Evolutionary conservation across 2,797 vertebrate genomes (phyloP).

Genomic region (Pogoniulus pusillus): DNA sequence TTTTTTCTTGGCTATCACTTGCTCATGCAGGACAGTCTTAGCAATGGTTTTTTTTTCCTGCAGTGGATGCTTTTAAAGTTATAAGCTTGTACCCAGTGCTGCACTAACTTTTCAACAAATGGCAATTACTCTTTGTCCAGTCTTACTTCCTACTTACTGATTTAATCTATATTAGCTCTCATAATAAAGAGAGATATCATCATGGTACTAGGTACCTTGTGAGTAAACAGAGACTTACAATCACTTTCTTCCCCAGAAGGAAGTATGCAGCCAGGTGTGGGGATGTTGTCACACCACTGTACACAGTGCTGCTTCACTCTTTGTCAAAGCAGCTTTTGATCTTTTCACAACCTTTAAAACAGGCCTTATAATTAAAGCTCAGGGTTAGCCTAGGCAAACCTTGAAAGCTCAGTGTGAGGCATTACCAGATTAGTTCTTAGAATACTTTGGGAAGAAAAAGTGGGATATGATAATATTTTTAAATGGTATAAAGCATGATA

Average conservation of each 20-base stretch:
- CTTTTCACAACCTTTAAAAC: not conserved
- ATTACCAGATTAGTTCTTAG: not conserved
- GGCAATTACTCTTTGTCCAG: not conserved
- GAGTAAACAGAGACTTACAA: not conserved
- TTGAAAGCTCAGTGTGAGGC: not conserved
- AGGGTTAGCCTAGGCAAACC: not conserved
- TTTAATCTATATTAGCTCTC: not conserved
- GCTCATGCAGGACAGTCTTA: not conserved
- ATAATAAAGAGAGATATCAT: not conserved
- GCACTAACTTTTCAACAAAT: not conserved
- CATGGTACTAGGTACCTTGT: not conserved
- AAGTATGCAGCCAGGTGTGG: not conserved
- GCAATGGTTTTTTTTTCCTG: not conserved
- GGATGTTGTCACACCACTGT: not conserved
- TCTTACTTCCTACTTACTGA: not conserved
- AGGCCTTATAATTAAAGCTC: not conserved
- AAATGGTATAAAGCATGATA: not conserved
- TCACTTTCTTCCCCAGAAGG: not conserved
- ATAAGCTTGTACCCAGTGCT: not conserved
- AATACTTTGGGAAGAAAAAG: not conserved
- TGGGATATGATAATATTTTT: not conserved
- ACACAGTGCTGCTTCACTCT: not conserved
- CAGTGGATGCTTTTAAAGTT: not conserved
- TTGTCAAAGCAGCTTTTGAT: not conserved
- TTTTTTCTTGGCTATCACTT: not conserved